phyloP scores from a whole-genome alignment of 2,888 invertebrate genomes.

The Hipparchia sbordonii region DNA sequence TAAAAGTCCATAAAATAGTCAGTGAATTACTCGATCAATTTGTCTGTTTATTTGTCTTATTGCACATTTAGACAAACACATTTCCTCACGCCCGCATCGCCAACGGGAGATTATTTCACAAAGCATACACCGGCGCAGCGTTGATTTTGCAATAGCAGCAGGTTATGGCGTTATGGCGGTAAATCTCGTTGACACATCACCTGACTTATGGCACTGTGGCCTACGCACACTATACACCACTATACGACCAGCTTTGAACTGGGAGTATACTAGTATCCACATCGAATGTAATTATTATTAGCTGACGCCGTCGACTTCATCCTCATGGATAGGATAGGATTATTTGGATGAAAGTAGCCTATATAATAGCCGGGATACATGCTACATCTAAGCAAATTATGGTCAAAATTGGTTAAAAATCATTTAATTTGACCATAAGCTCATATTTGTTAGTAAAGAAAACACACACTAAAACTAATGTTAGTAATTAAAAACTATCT shows the following conservation, averaged over 20 bases:
- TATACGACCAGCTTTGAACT: background rate
- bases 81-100: conserved; percentile 29
- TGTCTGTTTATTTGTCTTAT: conserved; percentile 19
- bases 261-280: background rate
- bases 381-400: too few relatives aligned
- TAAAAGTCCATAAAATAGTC: background rate
- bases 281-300: too few relatives aligned
- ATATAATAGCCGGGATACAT: too few relatives aligned
- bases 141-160: conserved; percentile 61
- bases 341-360: too few relatives aligned
- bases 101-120: conserved; percentile 33
- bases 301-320: too few relatives aligned
- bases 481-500: too few relatives aligned
- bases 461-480: too few relatives aligned
- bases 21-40: conserved; percentile 8
- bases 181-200: conserved; percentile 63
- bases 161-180: conserved; percentile 55
- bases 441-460: too few relatives aligned
- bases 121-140: conserved; percentile 32
- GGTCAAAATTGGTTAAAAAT: too few relatives aligned
- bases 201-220: conserved; percentile 53
- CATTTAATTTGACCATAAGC: too few relatives aligned
- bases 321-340: too few relatives aligned
- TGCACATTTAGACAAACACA: conserved; percentile 25
- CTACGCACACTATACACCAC: conserved; percentile 29